Conservation (phyloP, 1,140 invertebrate species). For the Neodiprion lecontei region DNA sequence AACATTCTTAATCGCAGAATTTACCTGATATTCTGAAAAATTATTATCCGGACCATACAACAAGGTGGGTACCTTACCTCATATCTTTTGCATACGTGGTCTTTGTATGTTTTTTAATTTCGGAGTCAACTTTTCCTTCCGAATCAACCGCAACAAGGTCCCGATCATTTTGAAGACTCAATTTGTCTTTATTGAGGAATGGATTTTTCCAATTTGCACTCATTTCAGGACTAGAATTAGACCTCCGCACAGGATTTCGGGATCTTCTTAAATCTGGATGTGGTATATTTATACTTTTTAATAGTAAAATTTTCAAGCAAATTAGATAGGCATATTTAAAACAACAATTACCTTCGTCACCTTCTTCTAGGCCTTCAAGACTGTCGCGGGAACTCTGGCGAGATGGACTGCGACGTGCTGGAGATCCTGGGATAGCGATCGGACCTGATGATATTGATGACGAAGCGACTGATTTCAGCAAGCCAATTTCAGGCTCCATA, state of each 20-base stretch:
- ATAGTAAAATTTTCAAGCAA: neutral
- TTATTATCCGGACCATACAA: neutral
- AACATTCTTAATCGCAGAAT: neutral
- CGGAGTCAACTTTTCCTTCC: constrained; percentile 53
- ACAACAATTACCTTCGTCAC: constrained; percentile 61
- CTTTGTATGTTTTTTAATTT: constrained; percentile 68
- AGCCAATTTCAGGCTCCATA: constrained; percentile 44
- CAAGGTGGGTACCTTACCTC: constrained; percentile 48
- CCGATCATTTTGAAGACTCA: constrained; percentile 46
- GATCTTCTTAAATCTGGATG: constrained; percentile 62
- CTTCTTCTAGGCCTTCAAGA: constrained; percentile 66
- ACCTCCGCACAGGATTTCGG: constrained; percentile 81
- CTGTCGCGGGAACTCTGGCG: constrained; percentile 67
- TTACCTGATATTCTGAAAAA: neutral
- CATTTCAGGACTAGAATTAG: constrained; percentile 92
- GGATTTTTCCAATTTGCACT: constrained; percentile 83
- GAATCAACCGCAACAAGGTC: constrained; percentile 47
- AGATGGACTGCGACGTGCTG: constrained; percentile 66
- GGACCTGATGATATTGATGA: constrained; percentile 62
- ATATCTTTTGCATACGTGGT: constrained; percentile 73
- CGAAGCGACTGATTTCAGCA: constrained; percentile 58
- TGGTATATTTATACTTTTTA: neutral
- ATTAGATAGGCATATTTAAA: no score
- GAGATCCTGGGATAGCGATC: constrained; percentile 72
- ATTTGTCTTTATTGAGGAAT: constrained; percentile 62